These are phyloP conservation scores for Geopemphigus sp. DNA, from an alignment of 1,140 invertebrate species.

Conservation along the genomic window DNA sequence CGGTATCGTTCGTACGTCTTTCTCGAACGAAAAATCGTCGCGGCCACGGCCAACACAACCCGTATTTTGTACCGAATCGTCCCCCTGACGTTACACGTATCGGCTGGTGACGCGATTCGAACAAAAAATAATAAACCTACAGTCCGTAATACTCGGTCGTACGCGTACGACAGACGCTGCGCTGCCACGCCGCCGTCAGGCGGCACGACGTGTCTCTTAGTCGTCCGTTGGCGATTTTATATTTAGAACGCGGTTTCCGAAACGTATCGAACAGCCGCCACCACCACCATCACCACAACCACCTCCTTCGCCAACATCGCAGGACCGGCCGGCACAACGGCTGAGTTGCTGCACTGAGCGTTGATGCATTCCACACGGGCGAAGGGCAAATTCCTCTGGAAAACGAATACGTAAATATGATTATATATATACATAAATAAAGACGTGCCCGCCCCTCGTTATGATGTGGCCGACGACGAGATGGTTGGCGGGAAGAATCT, in stretches of 20 bases:
- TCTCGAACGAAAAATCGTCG: too few species aligned
- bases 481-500: too few species aligned
- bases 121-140: too few species aligned
- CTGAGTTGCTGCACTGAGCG: neutral
- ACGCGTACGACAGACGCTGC: neutral
- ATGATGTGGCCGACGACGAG: too few species aligned
- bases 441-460: too few species aligned
- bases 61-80: too few species aligned
- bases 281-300: too few species aligned
- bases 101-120: neutral
- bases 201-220: neutral
- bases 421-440: too few species aligned
- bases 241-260: slow-evolving; percentile 46
- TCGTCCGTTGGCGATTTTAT: slow-evolving; percentile 31
- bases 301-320: neutral
- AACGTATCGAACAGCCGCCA: slow-evolving; percentile 21
- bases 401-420: neutral
- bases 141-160: neutral
- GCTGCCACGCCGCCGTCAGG: neutral
- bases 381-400: slow-evolving; percentile 43
- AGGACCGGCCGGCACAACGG: neutral
- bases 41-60: too few species aligned
- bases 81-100: neutral
- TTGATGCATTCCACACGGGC: neutral
- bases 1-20: too few species aligned